phyloP scores from a whole-genome alignment of 1,140 invertebrate genomes.

The Ylistrum balloti region DNA sequence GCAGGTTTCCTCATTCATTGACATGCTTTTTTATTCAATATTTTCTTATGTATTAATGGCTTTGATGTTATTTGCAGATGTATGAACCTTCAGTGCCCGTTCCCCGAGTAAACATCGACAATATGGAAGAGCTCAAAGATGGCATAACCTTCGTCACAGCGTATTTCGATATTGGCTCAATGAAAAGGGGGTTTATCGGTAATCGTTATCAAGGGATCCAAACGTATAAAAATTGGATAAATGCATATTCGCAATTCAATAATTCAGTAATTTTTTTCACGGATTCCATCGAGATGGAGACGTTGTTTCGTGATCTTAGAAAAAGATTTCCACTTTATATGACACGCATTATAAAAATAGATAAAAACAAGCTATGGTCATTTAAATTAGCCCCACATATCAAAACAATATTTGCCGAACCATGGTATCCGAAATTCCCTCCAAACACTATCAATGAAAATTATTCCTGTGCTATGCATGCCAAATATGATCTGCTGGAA shows the following conservation, averaged over 20 bases:
- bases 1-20: too few relatives aligned
- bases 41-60: too few relatives aligned
- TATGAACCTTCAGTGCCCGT: too few relatives aligned
- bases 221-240: constrained; percentile 71
- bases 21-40: too few relatives aligned
- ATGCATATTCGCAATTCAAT: constrained; percentile 63
- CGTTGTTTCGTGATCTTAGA: constrained; percentile 53
- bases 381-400: constrained; percentile 70
- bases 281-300: constrained; percentile 61
- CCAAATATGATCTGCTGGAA: constrained; percentile 75
- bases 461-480: constrained; percentile 78
- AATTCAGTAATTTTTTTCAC: constrained; percentile 71
- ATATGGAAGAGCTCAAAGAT: too few relatives aligned
- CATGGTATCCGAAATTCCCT: constrained; percentile 72
- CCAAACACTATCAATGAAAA: constrained; percentile 74
- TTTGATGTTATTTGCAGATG: too few relatives aligned
- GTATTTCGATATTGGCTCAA: constrained; percentile 71
- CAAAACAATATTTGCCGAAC: constrained; percentile 65
- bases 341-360: constrained; percentile 67
- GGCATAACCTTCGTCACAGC: constrained; percentile 74
- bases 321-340: constrained; percentile 52
- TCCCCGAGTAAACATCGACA: too few relatives aligned
- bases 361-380: constrained; percentile 70
- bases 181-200: constrained; percentile 61
- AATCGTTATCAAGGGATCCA: constrained; percentile 60